Evolutionary conservation across 1,140 invertebrate species (phyloP).

Genomic region (Papilio polytes): DNA sequence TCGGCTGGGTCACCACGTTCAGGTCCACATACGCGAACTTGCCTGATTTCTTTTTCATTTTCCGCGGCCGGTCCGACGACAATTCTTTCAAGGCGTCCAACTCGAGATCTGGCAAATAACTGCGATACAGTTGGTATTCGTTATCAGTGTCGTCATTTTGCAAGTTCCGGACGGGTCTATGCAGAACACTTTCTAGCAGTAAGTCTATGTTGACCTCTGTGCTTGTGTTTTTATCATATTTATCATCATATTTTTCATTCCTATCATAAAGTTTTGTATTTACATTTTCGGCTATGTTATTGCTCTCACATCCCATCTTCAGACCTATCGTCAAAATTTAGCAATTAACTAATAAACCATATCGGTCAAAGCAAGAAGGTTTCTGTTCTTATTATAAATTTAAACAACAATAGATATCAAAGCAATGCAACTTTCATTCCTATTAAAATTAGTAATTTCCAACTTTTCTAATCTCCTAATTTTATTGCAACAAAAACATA

Average conservation of each 20-base stretch:
- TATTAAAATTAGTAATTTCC: not conserved
- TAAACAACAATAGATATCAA: not conserved
- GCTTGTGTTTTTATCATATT: conserved; percentile 7
- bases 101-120: conserved; percentile 25
- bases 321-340: conserved; percentile 5
- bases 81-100: not conserved
- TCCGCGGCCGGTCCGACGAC: not conserved
- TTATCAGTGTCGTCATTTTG: not conserved
- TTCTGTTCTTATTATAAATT: not conserved
- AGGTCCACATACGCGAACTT: conserved; percentile 56
- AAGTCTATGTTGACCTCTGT: conserved; percentile 15
- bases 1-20: conserved; percentile 53
- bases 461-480: not conserved
- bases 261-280: conserved; percentile 12
- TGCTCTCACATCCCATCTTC: conserved; percentile 7
- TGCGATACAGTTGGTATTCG: conserved; percentile 20
- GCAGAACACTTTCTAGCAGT: conserved; percentile 11
- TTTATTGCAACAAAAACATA: not conserved
- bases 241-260: not conserved
- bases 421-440: not conserved
- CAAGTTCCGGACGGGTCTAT: not conserved
- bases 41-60: conserved; percentile 25
- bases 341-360: not conserved
- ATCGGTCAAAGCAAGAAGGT: not conserved
- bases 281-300: not conserved